A percentile compares a stretch with the other conserved stretches of the same genome.
Conservation (phyloP, 1,140 invertebrate genomes). For the Agraylea sexmaculata region DNA sequence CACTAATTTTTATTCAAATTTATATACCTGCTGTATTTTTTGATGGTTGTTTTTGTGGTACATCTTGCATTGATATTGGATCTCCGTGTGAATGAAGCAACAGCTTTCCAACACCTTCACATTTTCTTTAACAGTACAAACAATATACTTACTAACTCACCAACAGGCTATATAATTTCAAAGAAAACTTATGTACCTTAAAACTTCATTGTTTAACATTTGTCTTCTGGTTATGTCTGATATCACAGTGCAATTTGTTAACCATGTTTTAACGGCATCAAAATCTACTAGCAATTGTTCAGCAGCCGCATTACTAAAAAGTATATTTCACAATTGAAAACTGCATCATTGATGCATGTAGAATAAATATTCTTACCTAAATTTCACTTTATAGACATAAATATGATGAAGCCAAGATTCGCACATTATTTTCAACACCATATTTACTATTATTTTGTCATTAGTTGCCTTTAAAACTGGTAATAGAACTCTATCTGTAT, state of each 20-base stretch:
- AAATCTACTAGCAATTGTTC: slow-evolving; percentile 63
- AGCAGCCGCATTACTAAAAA: slow-evolving; percentile 49
- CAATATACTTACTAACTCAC: neutral
- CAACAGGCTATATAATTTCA: neutral
- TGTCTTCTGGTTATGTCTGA: slow-evolving; percentile 46
- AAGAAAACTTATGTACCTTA: slow-evolving; percentile 32
- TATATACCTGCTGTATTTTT: too few relatives aligned
- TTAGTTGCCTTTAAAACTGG: slow-evolving; percentile 61
- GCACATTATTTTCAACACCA: slow-evolving; percentile 66
- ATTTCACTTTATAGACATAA: slow-evolving; percentile 65
- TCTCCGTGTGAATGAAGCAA: slow-evolving; percentile 64
- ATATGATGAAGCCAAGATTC: slow-evolving; percentile 78
- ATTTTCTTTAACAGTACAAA: slow-evolving; percentile 39
- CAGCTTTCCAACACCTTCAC: slow-evolving; percentile 67
- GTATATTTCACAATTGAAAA: slow-evolving; percentile 7
- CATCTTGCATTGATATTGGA: slow-evolving; percentile 52
- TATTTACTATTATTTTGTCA: slow-evolving; percentile 58
- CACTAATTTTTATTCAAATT: too few relatives aligned
- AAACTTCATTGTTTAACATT: slow-evolving; percentile 61
- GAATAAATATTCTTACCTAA: slow-evolving; percentile 41
- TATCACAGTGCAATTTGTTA: slow-evolving; percentile 46
- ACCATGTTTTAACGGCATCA: slow-evolving; percentile 59
- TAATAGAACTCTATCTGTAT: slow-evolving; percentile 57
- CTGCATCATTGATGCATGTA: slow-evolving; percentile 3
- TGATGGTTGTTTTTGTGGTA: slow-evolving; percentile 22